phyloP scores from a whole-genome alignment of 2,888 invertebrate species.

The Pseudococcus viburni region DNA sequence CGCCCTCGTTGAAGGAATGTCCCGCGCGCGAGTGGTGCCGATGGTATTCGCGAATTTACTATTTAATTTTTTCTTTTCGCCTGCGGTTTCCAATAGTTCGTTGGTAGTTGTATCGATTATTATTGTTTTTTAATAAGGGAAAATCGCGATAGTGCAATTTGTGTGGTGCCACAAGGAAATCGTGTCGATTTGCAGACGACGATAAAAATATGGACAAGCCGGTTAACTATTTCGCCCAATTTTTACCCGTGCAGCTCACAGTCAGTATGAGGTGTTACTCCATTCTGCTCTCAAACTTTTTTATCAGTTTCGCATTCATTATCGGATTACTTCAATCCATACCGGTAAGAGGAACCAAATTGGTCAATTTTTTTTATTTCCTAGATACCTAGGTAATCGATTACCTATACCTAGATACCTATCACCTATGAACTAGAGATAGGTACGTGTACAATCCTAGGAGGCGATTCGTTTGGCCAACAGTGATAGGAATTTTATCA shows the following conservation, averaged over 20 bases:
- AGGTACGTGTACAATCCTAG: too few relatives aligned
- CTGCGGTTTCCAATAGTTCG: not conserved
- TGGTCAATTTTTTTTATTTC: not conserved
- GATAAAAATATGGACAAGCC: constrained; percentile 46
- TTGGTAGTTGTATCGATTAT: not conserved
- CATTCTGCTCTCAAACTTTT: constrained; percentile 39
- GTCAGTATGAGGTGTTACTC: constrained; percentile 40
- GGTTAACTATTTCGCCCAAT: constrained; percentile 31
- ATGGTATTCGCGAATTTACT: constrained; percentile 28
- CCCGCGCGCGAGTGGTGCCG: not conserved
- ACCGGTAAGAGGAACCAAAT: not conserved
- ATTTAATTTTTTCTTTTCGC: not conserved
- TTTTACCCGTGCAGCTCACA: not conserved
- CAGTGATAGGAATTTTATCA: not conserved
- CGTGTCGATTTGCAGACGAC: not conserved
- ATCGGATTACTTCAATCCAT: constrained; percentile 46
- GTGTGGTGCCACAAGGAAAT: not conserved
- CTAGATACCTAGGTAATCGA: too few relatives aligned
- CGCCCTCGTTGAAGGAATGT: not conserved
- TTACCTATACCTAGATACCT: too few relatives aligned
- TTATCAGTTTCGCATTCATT: constrained; percentile 18
- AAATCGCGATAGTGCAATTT: not conserved
- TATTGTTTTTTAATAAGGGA: not conserved
- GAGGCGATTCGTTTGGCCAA: too few relatives aligned
- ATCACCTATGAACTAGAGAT: too few relatives aligned